These are phyloP conservation scores for Datnioides undecimradiatus DNA, from an alignment of 2,113 vertebrate species.

Conservation along the genomic window DNA sequence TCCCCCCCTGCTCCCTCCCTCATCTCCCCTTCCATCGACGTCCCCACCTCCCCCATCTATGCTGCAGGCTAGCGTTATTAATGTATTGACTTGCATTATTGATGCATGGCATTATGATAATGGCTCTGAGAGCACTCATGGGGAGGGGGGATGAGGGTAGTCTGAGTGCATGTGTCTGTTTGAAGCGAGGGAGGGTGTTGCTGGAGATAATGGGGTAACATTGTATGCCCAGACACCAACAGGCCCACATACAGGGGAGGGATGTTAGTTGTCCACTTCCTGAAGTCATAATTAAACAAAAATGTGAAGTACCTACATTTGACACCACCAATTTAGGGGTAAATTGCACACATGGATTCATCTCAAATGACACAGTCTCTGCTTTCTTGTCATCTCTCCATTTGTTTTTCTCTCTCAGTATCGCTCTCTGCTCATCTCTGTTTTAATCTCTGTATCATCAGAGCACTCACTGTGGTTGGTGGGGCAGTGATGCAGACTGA, in stretches of 20 bases:
- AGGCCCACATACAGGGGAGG: not conserved
- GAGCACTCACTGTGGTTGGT: slow-evolving; percentile 54
- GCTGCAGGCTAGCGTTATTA: slow-evolving; percentile 79
- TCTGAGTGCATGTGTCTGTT: slow-evolving; percentile 57
- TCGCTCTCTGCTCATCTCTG: slow-evolving; percentile 54
- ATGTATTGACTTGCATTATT: slow-evolving; percentile 88
- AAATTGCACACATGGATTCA: slow-evolving; percentile 15
- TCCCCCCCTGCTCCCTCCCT: not conserved
- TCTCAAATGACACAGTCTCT: slow-evolving; percentile 48
- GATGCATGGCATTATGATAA: slow-evolving; percentile 86
- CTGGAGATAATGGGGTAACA: slow-evolving; percentile 44
- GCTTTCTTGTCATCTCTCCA: slow-evolving; percentile 19
- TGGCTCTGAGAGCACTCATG: slow-evolving; percentile 79
- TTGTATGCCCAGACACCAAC: slow-evolving; percentile 33
- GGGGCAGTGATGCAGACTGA: slow-evolving; percentile 36
- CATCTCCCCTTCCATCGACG: not conserved
- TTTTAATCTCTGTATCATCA: slow-evolving; percentile 62
- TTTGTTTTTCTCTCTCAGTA: slow-evolving; percentile 2
- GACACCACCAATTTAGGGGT: slow-evolving; percentile 23
- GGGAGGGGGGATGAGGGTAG: slow-evolving; percentile 32
- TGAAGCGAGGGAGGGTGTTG: slow-evolving; percentile 34
- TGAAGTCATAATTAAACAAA: slow-evolving; percentile 58
- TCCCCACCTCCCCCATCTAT: not conserved
- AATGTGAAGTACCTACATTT: slow-evolving; percentile 45
- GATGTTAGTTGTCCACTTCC: slow-evolving; percentile 23